Conservation (phyloP, 1,140 invertebrate species). For the Pararge aegeria region DNA sequence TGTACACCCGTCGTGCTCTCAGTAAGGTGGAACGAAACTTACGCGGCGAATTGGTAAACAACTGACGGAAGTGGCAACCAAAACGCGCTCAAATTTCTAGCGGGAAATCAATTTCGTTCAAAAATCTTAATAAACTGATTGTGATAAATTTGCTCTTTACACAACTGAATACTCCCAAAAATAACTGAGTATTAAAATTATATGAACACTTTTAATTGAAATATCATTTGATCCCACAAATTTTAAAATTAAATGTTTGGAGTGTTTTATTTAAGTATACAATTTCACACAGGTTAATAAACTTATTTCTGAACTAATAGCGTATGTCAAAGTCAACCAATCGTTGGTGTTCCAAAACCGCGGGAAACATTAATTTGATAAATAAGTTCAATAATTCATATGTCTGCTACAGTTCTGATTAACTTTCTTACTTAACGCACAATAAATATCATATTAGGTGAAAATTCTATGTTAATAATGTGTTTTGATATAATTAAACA, state of each 20-base stretch:
- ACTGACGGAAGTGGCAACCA: background rate
- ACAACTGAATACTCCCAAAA: background rate
- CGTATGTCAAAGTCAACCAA: background rate
- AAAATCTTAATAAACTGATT: conserved; percentile 3
- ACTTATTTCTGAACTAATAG: background rate
- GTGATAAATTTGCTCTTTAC: background rate
- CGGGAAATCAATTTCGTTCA: conserved; percentile 30
- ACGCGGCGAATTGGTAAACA: background rate
- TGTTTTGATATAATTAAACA: background rate
- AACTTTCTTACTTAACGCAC: no score
- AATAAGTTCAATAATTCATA: no score
- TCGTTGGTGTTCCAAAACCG: background rate
- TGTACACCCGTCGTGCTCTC: background rate
- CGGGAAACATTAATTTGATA: background rate
- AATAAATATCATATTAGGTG: no score
- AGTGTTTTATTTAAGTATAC: background rate
- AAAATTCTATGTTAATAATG: no score
- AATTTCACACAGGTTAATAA: background rate
- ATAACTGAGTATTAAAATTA: background rate
- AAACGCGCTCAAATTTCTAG: conserved; percentile 16
- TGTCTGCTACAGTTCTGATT: no score
- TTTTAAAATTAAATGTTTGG: background rate
- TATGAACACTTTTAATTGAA: background rate
- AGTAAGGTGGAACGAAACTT: background rate
- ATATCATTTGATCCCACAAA: background rate